These are phyloP conservation scores for Cephalotes varians DNA, from an alignment of 2,888 invertebrate species.

Conservation along the genomic window DNA sequence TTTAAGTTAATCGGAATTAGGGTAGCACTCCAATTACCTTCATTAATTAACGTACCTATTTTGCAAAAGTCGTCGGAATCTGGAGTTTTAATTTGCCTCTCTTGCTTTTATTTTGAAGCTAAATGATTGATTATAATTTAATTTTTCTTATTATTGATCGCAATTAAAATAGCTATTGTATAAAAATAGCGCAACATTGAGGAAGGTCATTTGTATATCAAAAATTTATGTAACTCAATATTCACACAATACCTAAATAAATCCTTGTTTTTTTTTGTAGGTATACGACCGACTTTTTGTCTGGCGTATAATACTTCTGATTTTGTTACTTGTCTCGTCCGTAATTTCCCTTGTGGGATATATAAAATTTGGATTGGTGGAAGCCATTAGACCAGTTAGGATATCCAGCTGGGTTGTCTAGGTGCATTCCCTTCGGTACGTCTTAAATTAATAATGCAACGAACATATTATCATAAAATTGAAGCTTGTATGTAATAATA, in stretches of 20 bases:
- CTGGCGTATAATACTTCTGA: slow-evolving; percentile 86
- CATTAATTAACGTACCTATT: neutral
- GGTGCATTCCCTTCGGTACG: slow-evolving; percentile 57
- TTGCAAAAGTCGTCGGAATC: neutral
- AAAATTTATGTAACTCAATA: slow-evolving; percentile 81
- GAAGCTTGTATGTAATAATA: neutral
- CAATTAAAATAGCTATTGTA: neutral
- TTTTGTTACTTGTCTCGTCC: slow-evolving; percentile 85
- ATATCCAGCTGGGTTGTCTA: slow-evolving; percentile 85
- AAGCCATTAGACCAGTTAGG: slow-evolving; percentile 85
- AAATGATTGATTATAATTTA: neutral
- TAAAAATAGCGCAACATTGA: slow-evolving; percentile 3
- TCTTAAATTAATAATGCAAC: slow-evolving; percentile 10
- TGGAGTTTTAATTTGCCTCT: neutral
- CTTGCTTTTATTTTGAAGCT: neutral
- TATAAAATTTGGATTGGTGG: slow-evolving; percentile 86
- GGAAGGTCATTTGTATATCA: neutral
- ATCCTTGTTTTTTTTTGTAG: slow-evolving; percentile 83
- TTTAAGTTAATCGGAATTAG: neutral
- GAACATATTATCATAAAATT: neutral
- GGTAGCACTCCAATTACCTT: neutral
- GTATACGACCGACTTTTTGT: slow-evolving; percentile 87
- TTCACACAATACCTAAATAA: slow-evolving; percentile 83
- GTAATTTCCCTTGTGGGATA: slow-evolving; percentile 86
- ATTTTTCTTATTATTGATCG: neutral